Percentiles rank a stretch among this genome's conserved stretches.
Evolutionary conservation across 2,797 vertebrate species (phyloP).

Genomic region (Lithobates pipiens): DNA sequence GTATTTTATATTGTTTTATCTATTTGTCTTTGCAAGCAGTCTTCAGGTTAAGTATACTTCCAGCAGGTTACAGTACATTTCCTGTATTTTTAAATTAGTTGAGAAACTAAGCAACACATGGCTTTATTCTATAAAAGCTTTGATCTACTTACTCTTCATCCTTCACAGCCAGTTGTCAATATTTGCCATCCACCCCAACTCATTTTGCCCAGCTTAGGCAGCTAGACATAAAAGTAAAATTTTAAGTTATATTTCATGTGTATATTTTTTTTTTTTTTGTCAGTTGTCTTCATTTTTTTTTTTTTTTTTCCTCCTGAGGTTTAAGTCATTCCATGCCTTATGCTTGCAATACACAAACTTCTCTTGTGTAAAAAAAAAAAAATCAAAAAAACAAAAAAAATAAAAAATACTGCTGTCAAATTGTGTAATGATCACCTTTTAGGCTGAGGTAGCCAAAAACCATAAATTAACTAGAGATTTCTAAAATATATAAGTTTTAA

Average conservation of each 20-base stretch:
- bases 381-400: conserved; percentile 74
- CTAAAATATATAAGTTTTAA: conserved; percentile 78
- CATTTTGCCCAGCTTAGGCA: conserved; percentile 98
- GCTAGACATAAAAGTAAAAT: conserved; percentile 98
- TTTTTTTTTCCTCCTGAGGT: conserved; percentile 86
- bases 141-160: conserved; percentile 95
- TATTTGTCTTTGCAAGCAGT: conserved; percentile 97
- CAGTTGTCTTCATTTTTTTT: conserved; percentile 90
- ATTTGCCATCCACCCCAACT: conserved; percentile 86
- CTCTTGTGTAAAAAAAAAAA: conserved; percentile 76
- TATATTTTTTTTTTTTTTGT: conserved; percentile 87
- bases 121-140: conserved; percentile 89
- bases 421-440: conserved; percentile 77
- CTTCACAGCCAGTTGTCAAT: conserved; percentile 87
- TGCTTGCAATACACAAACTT: conserved; percentile 92
- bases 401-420: conserved; percentile 75
- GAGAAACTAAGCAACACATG: conserved; percentile 90
- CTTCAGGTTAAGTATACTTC: conserved; percentile 90
- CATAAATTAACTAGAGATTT: conserved; percentile 82
- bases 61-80: conserved; percentile 96
- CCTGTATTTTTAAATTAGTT: conserved; percentile 97
- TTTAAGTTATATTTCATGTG: conserved; percentile 93
- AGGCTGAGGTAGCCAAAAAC: conserved; percentile 94
- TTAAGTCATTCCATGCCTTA: conserved; percentile 99
- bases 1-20: conserved; percentile 98